phyloP scores from a whole-genome alignment of 2,113 vertebrate genomes.

The Irena cyanogastra region DNA sequence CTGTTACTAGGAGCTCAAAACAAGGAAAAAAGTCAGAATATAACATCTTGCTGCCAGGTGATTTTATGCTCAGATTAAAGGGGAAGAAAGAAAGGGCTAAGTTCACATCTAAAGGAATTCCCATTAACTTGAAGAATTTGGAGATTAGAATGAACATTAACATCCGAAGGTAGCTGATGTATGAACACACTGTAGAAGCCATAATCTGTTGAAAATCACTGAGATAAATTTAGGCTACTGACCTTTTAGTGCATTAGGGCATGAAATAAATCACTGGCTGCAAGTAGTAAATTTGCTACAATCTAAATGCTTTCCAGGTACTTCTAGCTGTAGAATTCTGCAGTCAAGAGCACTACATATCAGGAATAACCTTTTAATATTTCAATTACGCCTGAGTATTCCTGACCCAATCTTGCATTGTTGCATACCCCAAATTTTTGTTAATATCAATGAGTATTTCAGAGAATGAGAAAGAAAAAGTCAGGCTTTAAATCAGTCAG shows the following conservation, averaged over 20 bases:
- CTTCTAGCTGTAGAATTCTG: background rate
- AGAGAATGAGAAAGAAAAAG: background rate
- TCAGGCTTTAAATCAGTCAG: background rate
- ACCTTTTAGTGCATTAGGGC: slow-evolving; percentile 36
- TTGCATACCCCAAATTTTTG: background rate
- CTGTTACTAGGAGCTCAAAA: slow-evolving; percentile 62
- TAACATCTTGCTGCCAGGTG: slow-evolving; percentile 3
- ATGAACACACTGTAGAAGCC: background rate
- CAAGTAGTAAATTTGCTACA: slow-evolving; percentile 44
- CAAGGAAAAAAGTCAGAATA: slow-evolving; percentile 23
- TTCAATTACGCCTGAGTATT: background rate
- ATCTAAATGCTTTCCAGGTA: slow-evolving; percentile 38
- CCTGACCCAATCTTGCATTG: background rate
- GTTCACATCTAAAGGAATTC: slow-evolving; percentile 17
- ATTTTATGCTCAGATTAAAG: slow-evolving; percentile 49
- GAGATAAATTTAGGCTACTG: slow-evolving; percentile 48
- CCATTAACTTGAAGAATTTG: slow-evolving; percentile 11
- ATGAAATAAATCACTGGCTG: slow-evolving; percentile 39
- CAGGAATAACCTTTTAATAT: slow-evolving; percentile 28
- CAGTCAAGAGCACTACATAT: background rate
- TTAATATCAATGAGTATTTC: background rate
- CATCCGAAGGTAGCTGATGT: background rate
- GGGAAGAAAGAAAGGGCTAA: background rate
- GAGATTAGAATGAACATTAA: background rate
- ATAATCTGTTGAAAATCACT: slow-evolving; percentile 60